Base-by-base conservation (phyloP, 2,113 vertebrate species). In the Menidia beryllina region DNA sequence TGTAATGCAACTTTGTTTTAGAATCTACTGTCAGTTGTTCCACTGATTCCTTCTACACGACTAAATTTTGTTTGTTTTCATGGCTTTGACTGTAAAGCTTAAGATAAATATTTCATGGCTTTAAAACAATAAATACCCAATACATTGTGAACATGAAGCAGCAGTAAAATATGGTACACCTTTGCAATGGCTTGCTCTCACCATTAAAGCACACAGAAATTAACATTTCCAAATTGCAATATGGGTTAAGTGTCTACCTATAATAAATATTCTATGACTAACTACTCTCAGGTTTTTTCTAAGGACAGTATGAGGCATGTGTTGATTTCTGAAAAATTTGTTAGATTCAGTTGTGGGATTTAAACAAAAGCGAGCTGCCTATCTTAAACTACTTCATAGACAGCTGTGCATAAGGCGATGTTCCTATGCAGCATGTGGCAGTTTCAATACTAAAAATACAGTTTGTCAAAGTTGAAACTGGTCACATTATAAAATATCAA, bases 91-190 rank as follows among this genome's bases (percentile, higher is more conserved):
- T 66, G 49, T 76, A 53, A 83, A 81, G 38, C 71, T 81, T 55
- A 53, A 80, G 78, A 83, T 75, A 83, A 83, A 86, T 78, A 85
- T 79, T 69, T 55, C 72, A 88, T 86, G 82, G 66, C 88, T 86
- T 54, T 63, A 82, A 79, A 59, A 59, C 27, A 73, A 83, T 75
- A 73, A 83, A 82, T 74, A 75, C 63, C 59, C 54, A 7, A 34
- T 20, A 52, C 0, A 23, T 34, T 26, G 41, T 6, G 54, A 8
- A 21, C 20, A 38, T 56, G 1, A 2, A 65, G 58, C 68, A 85
- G 77, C 77, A 80, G 49, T 57, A 70, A 72, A 24, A 38, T 19
- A 0, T 10, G 48, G 51, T 72, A 61, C 43, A n/a, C 4, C 0
- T 11, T 52, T 52, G 20, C 34, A n/a, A 79, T 71, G 71, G 57